Evolutionary conservation across 2,797 vertebrate genomes (phyloP), one percentile per base, ranked within the genome.

Genomic region (Phrynocephalus guinanensis): DNA sequence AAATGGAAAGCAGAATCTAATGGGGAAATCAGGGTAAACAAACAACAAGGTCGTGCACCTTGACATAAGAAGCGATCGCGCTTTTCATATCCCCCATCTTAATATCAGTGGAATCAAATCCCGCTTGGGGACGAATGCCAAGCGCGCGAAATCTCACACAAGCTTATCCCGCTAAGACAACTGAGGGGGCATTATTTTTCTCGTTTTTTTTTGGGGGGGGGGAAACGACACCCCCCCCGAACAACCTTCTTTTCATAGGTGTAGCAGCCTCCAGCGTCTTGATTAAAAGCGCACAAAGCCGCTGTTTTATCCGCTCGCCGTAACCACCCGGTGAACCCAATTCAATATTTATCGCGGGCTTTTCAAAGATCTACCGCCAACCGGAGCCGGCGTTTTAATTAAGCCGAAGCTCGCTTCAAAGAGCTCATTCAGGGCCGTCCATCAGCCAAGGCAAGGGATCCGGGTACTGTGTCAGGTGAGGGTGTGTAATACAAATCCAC

Each of bases 291-390:
- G 95, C 97, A 98, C 97, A 98, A 98, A 98, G 98, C 98, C 98
- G 97, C 98, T 98, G 98, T 98, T 98, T 44, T 98, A 98, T 99
- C 97, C 97, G 97, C 96, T 95, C 97, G 84, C 98, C 97, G 98
- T 99, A 98, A 99, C 98, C 98, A 99, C 98, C 97, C 97, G 98
- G 98, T 99, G 98, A 99, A 99, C 98, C 97, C 98, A 79, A 98
- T 99, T 99, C 98, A 99, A 99, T 99, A 99, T 99, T 99, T 99
- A 99, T 99, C 98, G 98, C 98, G 93, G 98, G 98, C 98, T 99
- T 99, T 44, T 99, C 98, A 99, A 98, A 99, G 99, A 98, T 99
- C 98, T 44, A 99, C 98, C 98, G 97, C 98, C 97, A 98, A 97
- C 98, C 97, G 96, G 38, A 98, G 98, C 98, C 98, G 99, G 98